Base-by-base conservation (phyloP, 2,888 invertebrate genomes). In the Cephus rjabovi region DNA sequence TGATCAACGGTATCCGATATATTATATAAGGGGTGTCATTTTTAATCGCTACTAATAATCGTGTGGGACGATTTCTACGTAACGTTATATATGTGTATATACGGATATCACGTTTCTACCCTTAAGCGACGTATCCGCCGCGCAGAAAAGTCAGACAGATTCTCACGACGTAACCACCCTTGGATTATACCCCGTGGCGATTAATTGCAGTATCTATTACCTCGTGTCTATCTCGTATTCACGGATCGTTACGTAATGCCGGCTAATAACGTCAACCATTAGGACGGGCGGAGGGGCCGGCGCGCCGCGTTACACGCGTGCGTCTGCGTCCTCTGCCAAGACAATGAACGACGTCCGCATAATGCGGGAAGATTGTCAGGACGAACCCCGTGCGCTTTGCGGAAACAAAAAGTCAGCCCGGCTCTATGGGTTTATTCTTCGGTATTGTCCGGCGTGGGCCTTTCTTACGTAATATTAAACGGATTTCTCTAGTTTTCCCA, bases 281-380 rank as follows among this genome's bases (percentile, higher is more conserved):
- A 56, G 23, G 76, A 70, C 40, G 30, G 76, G 12, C 31, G 12
- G 37, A 71, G 75, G 75, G 40, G 77, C 75, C 79, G 77, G 75
- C 70, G 73, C 73, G 73, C 15, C 73, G 77, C n/a, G 74, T 34
- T 23, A 23, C 35, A 74, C 74, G 75, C 68, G 79, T 73, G 79
- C 76, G 76, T 56, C 56, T 56, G 2, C 56, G 56, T 15, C 31
- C 12, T 4, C 4, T 4, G 68, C 34, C 74, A 70, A 76, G 79
- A 79, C 76, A 79, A 79, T 79, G 30, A 34, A 74, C 70, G n/a
- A 68, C 15, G 74, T 68, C 76, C 70, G 79, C 76, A 80, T 79
- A 88, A 90, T 89, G 89, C 89, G 89, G 89, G 89, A 89, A 88
- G 89, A 89, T 89, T 89, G 88, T 88, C 37, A 81, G 85, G 86